phyloP scores from a whole-genome alignment of 2,888 invertebrate genomes.

The Aphodius granarius region DNA sequence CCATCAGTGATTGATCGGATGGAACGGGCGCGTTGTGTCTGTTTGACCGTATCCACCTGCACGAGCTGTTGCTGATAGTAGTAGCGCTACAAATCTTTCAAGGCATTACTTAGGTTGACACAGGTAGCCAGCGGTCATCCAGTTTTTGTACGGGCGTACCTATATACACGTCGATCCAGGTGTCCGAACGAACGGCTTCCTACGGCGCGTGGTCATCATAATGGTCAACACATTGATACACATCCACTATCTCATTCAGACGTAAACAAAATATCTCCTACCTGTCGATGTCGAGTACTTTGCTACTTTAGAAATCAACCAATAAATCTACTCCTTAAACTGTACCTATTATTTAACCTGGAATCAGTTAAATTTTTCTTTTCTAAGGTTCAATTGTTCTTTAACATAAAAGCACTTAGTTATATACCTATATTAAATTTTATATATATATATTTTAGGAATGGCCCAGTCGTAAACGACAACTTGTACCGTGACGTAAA shows the following conservation, averaged over 20 bases:
- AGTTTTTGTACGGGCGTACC: slow-evolving; percentile 29
- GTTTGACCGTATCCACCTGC: not conserved
- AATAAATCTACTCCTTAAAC: not conserved
- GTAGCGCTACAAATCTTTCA: slow-evolving; percentile 20
- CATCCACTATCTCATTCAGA: slow-evolving; percentile 4
- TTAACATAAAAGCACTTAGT: no score
- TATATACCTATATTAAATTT: no score
- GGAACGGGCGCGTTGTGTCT: not conserved
- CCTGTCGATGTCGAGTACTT: not conserved
- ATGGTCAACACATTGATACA: slow-evolving; percentile 34
- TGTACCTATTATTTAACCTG: no score
- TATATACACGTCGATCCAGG: slow-evolving; percentile 30
- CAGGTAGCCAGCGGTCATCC: slow-evolving; percentile 30
- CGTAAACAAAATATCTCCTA: not conserved
- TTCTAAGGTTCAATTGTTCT: no score
- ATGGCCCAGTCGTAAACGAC: no score
- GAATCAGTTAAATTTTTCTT: no score
- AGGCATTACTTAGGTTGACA: slow-evolving; percentile 17
- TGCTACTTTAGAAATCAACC: not conserved
- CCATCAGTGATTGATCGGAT: not conserved
- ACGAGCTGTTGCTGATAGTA: slow-evolving; percentile 16
- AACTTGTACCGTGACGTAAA: no score
- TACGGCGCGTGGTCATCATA: slow-evolving; percentile 36
- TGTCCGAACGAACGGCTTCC: slow-evolving; percentile 34
- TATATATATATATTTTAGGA: no score